Conservation (phyloP, 2,113 vertebrate species). For the Hoplias malabaricus region DNA sequence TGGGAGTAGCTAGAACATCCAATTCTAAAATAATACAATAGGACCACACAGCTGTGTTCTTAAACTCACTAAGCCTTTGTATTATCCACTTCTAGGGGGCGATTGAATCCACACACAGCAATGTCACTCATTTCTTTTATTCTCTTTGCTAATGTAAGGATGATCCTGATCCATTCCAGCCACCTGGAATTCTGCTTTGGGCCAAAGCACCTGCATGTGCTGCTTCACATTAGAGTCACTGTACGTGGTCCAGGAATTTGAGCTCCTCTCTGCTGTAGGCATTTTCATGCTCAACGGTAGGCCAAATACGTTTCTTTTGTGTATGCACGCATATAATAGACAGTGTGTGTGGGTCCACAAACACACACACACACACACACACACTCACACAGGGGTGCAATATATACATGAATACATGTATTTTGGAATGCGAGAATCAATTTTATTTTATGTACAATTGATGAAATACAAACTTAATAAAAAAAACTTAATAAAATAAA, state of each 20-base stretch:
- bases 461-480: too few relatives aligned
- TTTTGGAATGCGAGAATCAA: too few relatives aligned
- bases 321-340: slow-evolving; percentile 8
- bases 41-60: background rate
- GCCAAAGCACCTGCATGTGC: slow-evolving; percentile 40
- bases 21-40: too few relatives aligned
- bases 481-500: too few relatives aligned
- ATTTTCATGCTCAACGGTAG: slow-evolving; percentile 30
- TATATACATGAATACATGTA: too few relatives aligned
- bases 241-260: background rate
- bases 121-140: background rate
- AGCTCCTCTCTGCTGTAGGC: background rate
- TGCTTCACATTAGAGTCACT: background rate
- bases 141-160: background rate
- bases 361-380: background rate
- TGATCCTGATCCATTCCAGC: slow-evolving; percentile 7
- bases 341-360: background rate
- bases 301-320: slow-evolving; percentile 16
- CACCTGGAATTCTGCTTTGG: slow-evolving; percentile 58
- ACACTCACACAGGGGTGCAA: too few relatives aligned
- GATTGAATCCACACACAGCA: background rate
- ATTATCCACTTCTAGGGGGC: background rate
- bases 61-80: background rate
- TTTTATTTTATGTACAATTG: too few relatives aligned
- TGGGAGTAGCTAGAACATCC: background rate